Percentiles rank a stretch among this genome's conserved stretches.
These are phyloP conservation scores for Ceyx erithaca DNA, from an alignment of 2,797 vertebrate genomes.

Conservation along the genomic window DNA sequence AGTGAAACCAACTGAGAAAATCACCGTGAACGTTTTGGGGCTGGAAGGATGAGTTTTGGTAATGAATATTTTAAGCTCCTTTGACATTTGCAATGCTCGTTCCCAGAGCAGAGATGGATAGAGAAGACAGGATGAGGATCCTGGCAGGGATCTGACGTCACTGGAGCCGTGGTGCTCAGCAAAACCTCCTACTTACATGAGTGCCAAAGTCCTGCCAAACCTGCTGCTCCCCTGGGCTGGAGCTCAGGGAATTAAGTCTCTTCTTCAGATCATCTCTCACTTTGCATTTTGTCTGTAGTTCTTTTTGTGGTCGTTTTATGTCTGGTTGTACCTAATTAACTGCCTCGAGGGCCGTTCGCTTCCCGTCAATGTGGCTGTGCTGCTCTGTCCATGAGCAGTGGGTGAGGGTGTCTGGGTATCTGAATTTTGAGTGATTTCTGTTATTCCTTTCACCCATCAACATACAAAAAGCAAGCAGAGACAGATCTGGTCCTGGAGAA, in stretches of 20 bases:
- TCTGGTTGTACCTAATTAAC: not conserved
- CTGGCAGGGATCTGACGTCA: not conserved
- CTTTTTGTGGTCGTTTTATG: not conserved
- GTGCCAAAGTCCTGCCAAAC: not conserved
- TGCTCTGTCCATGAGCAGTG: not conserved
- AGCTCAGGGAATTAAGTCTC: not conserved
- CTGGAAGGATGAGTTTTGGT: constrained; percentile 18
- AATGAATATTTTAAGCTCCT: constrained; percentile 56
- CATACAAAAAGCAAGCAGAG: not conserved
- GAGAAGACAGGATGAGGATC: not conserved
- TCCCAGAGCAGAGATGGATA: constrained; percentile 10
- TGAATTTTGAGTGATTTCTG: not conserved
- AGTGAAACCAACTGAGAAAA: constrained; percentile 31
- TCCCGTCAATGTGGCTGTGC: rapidly evolving
- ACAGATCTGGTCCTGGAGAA: not conserved
- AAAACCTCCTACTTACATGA: not conserved
- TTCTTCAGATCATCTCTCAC: not conserved
- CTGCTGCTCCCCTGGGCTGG: not conserved
- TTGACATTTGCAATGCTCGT: not conserved
- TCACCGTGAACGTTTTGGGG: not conserved
- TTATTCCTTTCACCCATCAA: not conserved
- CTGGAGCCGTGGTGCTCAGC: not conserved
- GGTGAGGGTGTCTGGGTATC: rapidly evolving
- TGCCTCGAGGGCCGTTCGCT: not conserved
- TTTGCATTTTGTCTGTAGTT: not conserved